Evolutionary conservation across 1,140 invertebrate genomes (phyloP).

Genomic region (Atopsyche davidsoni): DNA sequence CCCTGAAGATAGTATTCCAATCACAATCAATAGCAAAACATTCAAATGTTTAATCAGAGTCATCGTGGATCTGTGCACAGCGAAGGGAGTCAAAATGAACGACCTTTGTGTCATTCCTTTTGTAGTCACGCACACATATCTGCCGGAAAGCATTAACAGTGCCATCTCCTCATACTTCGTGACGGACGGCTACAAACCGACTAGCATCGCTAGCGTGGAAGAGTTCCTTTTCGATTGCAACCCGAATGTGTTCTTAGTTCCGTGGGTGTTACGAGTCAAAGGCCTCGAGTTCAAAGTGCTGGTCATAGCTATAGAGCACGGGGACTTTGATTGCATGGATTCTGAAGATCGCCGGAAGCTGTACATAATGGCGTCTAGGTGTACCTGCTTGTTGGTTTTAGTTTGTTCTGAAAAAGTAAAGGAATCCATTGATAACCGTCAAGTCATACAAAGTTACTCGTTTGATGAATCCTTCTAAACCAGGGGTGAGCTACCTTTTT

Average conservation of each 20-base stretch:
- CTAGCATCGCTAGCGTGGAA: slow-evolving; percentile 34
- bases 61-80: slow-evolving; percentile 36
- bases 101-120: slow-evolving; percentile 40
- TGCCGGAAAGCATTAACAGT: slow-evolving; percentile 33
- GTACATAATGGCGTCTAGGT: slow-evolving; percentile 39
- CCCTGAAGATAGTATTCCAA: slow-evolving; percentile 2
- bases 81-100: slow-evolving; percentile 37
- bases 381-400: slow-evolving; percentile 36
- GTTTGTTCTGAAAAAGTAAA: slow-evolving; percentile 32
- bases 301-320: slow-evolving; percentile 36
- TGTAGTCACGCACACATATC: slow-evolving; percentile 30
- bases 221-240: slow-evolving; percentile 31
- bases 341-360: slow-evolving; percentile 35
- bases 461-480: no score
- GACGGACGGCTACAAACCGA: slow-evolving; percentile 34
- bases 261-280: slow-evolving; percentile 37
- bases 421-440: slow-evolving; percentile 29
- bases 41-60: slow-evolving; percentile 32
- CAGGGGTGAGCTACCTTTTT: no score
- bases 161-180: slow-evolving; percentile 34
- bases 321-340: slow-evolving; percentile 36
- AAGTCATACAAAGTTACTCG: slow-evolving; percentile 30
- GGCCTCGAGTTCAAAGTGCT: slow-evolving; percentile 40
- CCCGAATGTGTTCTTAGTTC: slow-evolving; percentile 35
- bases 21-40: slow-evolving; percentile 12